Evolutionary conservation across 2,888 invertebrate species (phyloP), one percentile per base, ranked within the genome.

Genomic region (Rosalia funebris): DNA sequence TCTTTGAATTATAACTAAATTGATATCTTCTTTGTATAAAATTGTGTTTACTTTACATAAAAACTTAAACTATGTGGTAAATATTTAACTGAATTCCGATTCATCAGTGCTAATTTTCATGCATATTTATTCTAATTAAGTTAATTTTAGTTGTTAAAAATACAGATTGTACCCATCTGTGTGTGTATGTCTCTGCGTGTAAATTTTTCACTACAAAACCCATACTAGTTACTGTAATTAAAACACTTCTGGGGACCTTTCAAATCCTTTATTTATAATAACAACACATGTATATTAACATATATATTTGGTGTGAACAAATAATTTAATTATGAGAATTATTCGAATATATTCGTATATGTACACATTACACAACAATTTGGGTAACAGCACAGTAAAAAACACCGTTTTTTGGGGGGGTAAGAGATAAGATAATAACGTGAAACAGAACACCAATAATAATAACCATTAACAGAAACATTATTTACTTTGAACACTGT

Each of bases 281-380:
- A 82, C 81, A 82, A 81, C 82, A 82, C 81, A 81, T 82, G 80
- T 81, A 81, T 79, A 71, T 76, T 81, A 82, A 82, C 81, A 82
- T 82, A 82, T 77, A 82, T 81, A 81, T 79, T 79, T 79, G 78
- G 78, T 79, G 80, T 79, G 81, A 81, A 81, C 81, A 81, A 81
- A 81, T 80, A 78, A 80, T 79, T 77, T 70, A 71, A 71, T 74
- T 73, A 74, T 77, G 75, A 75, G 76, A 77, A 76, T 77, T 50
- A 50, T 53, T 73, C 68, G 72, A 71, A 71, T 75, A 72, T 70
- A 70, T 73, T 69, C 63, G 60, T 65, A 71, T 77, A 78, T 78
- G 69, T 78, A 78, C 77, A 78, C 72, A 76, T 71, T 76, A 74
- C 76, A 77, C 77, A 76, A 77, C 77, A 76, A 74, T 54, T 54